A percentile compares a stretch with the other conserved stretches of the same genome.
These are phyloP conservation scores for Mesoclemmys tuberculata DNA, from an alignment of 2,113 vertebrate genomes.

Conservation along the genomic window DNA sequence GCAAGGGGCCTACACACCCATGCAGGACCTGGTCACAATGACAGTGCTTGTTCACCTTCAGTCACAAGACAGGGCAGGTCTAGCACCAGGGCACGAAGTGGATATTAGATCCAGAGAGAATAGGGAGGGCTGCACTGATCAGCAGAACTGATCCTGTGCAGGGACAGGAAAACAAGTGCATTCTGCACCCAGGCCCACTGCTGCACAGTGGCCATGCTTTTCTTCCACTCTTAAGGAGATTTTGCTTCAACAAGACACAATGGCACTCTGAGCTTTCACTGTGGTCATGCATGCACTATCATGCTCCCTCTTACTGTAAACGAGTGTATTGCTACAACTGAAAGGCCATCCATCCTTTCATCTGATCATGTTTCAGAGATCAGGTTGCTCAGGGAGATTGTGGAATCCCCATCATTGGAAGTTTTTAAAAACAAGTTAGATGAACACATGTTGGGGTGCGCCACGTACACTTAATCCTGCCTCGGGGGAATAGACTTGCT, in stretches of 20 bases:
- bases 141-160: neutral
- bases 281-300: neutral
- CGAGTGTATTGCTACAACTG: neutral
- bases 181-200: neutral
- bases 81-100: neutral
- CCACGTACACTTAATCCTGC: neutral
- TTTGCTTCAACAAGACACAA: neutral
- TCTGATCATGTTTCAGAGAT: neutral
- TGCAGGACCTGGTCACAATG: neutral
- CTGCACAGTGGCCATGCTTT: neutral
- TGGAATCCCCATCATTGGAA: neutral
- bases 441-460: neutral
- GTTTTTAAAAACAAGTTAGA: neutral
- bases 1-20: neutral
- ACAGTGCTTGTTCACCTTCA: neutral
- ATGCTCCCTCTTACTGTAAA: neutral
- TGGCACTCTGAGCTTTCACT: neutral
- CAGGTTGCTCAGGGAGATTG: neutral
- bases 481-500: neutral
- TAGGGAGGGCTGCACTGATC: neutral
- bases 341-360: neutral
- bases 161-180: neutral
- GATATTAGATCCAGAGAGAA: neutral
- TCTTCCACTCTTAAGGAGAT: neutral
- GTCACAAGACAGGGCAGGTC: neutral